Evolutionary conservation across 2,888 invertebrate species (phyloP), one percentile per base, ranked within the genome.

Genomic region (Hesperia comma): DNA sequence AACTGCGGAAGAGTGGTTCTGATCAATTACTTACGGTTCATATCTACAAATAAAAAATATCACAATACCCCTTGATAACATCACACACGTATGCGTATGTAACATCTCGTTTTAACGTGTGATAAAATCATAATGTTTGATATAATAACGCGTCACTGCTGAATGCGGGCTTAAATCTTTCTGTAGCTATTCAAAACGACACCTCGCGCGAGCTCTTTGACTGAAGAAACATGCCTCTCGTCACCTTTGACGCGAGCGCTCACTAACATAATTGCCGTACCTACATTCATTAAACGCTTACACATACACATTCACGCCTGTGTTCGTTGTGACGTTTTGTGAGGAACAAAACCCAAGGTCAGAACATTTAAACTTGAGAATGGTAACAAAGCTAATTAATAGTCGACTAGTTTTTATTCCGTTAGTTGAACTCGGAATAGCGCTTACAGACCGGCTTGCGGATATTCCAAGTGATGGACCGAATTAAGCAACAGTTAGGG

Each of bases 131-230:
- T 49, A n/a, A n/a, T n/a, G n/a, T 19, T n/a, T 19, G 17, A 19
- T 46, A 19, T 46, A 19, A 49, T 49, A 49, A 49, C 49, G 19
- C 17, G 49, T 17, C 19, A 10, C 12, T 19, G 49, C 19, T 49
- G 49, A 49, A 49, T 49, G 49, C 49, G 49, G 49, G 49, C 49
- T 49, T 19, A 21, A 19, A 12, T 49, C 21, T 56, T n/a, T 41
- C 26, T 57, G 8, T 33, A 33, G 41, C 57, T 41, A 40, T 57
- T 57, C 14, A 57, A 26, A 41, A 41, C 57, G 57, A 21, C 40
- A 57, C 41, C 7, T 21, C 41, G 37, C 17, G 21, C 17, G 19
- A 37, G 37, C 49, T 46, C 19, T 49, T 49, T 49, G 19, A 49
- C 49, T 46, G 17, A 46, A 46, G 46, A 17, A 46, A 46, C 46